Conservation (phyloP, 2,888 invertebrate genomes). For the Rhingia rostrata region DNA sequence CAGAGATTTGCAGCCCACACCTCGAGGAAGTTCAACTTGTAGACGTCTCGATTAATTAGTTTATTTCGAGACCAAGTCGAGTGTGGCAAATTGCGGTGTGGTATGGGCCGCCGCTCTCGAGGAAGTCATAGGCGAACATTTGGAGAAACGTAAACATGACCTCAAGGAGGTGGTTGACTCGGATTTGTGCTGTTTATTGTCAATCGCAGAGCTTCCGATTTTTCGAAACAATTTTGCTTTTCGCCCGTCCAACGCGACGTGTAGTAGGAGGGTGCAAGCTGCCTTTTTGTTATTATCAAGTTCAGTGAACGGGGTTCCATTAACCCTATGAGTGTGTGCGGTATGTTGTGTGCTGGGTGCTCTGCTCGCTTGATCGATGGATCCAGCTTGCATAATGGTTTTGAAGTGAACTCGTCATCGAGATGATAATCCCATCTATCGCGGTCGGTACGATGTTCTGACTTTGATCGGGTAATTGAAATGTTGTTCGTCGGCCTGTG, state of each 20-base stretch:
- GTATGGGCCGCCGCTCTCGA: neutral
- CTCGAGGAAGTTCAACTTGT: conserved; percentile 4
- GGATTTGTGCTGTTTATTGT: conserved; percentile 41
- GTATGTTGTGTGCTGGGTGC: neutral
- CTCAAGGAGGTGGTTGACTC: conserved; percentile 59
- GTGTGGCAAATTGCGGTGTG: conserved; percentile 23
- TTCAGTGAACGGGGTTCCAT: conserved; percentile 42
- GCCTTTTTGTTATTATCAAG: conserved; percentile 48
- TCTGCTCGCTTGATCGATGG: conserved; percentile 5
- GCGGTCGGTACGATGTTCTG: neutral
- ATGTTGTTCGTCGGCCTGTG: neutral
- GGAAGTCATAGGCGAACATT: conserved; percentile 4
- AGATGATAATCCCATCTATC: conserved; percentile 15
- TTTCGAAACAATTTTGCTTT: conserved; percentile 6
- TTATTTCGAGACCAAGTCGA: conserved; percentile 46
- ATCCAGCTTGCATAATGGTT: conserved; percentile 30
- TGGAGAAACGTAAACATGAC: conserved; percentile 26
- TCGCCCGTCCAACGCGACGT: conserved; percentile 10
- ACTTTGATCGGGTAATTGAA: neutral
- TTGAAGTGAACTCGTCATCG: conserved; percentile 11
- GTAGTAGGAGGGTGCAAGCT: neutral
- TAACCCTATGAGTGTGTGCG: conserved; percentile 19
- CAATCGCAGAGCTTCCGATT: conserved; percentile 36
- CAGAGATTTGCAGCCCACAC: conserved; percentile 16
- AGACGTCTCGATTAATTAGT: neutral